Evolutionary conservation across 1,140 invertebrate species (phyloP).

Genomic region (Himalopsyche phryganea): DNA sequence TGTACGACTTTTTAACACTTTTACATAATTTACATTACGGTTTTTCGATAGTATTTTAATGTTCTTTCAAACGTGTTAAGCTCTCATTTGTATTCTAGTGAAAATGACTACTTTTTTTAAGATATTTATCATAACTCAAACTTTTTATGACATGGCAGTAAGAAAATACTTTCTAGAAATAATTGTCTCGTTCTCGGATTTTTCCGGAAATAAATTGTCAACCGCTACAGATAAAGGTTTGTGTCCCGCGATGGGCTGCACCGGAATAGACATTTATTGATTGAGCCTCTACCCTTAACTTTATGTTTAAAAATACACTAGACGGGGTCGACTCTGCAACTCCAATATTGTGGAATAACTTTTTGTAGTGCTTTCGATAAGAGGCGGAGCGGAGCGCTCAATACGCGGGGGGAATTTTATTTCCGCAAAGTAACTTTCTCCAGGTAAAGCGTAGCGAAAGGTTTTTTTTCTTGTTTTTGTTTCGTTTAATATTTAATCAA

Average conservation of each 20-base stretch:
- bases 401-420: constrained; percentile 2
- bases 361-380: constrained; percentile 1
- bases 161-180: constrained; percentile 18
- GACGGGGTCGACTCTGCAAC: neutral
- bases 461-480: neutral
- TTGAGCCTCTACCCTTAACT: neutral
- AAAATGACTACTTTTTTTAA: no score
- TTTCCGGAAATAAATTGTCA: constrained; percentile 20
- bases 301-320: constrained; percentile 6
- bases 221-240: constrained; percentile 16
- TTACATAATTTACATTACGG: no score
- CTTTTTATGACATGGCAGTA: constrained; percentile 9
- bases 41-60: no score
- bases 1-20: no score
- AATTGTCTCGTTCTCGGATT: constrained; percentile 4
- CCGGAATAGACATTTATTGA: constrained; percentile 6
- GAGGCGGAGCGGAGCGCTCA: neutral
- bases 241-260: constrained; percentile 3
- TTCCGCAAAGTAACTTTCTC: neutral
- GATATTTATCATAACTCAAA: constrained; percentile 17
- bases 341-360: constrained; percentile 6
- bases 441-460: neutral
- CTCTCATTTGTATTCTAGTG: no score
- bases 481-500: constrained; percentile 1
- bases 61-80: no score